Conservation (phyloP, 2,797 vertebrate species). For the Streptopelia turtur region DNA sequence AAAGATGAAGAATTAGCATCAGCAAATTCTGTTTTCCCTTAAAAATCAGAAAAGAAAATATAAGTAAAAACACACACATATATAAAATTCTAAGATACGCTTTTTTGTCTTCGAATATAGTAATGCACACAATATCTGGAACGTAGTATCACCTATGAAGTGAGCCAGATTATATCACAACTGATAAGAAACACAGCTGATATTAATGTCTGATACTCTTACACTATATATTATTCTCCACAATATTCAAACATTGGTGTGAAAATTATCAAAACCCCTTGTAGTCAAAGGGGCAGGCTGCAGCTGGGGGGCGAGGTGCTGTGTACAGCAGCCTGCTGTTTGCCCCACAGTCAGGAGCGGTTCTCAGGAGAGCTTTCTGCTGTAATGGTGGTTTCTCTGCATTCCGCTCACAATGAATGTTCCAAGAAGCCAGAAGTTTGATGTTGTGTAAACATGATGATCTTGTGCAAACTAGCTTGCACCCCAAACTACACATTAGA, state of each 20-base stretch:
- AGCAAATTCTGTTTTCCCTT: conserved; percentile 2
- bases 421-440: neutral
- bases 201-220: neutral
- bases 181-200: neutral
- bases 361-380: neutral
- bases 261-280: neutral
- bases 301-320: neutral
- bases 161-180: neutral
- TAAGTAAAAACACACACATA: neutral
- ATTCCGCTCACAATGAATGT: neutral
- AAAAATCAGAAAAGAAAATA: neutral
- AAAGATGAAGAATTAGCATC: neutral
- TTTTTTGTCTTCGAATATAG: neutral
- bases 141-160: neutral
- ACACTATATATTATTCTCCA: neutral
- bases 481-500: neutral
- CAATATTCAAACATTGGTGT: neutral
- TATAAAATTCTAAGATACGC: neutral
- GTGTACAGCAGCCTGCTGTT: neutral
- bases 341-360: accelerated
- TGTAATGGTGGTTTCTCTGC: accelerated
- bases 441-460: neutral
- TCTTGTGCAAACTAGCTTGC: neutral
- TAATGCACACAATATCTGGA: accelerated
- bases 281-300: neutral